These are phyloP conservation scores for Pseudomyrmex flavicornis DNA, from an alignment of 1,140 invertebrate genomes.

Conservation along the genomic window DNA sequence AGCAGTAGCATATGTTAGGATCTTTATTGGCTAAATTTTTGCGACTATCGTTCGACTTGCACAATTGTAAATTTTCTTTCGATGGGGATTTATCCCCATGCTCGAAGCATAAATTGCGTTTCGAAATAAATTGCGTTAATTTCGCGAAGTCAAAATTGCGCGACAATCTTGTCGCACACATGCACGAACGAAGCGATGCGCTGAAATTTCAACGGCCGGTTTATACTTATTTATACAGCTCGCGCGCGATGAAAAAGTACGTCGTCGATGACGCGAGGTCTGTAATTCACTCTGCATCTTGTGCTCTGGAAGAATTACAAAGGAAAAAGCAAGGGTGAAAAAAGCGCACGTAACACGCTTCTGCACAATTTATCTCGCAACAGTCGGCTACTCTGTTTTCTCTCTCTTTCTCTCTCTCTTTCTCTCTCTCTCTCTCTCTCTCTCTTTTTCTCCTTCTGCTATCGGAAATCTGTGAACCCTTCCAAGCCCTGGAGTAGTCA, in stretches of 20 bases:
- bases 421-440: neutral
- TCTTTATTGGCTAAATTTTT: neutral
- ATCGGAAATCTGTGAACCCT: neutral
- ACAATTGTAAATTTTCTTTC: slow-evolving; percentile 1
- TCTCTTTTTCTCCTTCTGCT: neutral
- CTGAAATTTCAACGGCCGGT: slow-evolving; percentile 43
- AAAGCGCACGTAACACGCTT: slow-evolving; percentile 9
- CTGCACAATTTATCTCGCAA: slow-evolving; percentile 18
- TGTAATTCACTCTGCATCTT: slow-evolving; percentile 27
- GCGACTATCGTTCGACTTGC: neutral
- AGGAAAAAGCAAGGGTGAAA: neutral
- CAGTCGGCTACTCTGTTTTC: neutral
- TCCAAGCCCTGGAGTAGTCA: slow-evolving; percentile 9
- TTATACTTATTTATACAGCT: slow-evolving; percentile 17
- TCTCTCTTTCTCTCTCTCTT: neutral
- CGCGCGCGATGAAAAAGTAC: slow-evolving; percentile 35
- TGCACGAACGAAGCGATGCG: neutral
- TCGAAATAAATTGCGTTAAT: neutral
- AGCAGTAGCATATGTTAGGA: too few relatives aligned
- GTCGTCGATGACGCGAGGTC: slow-evolving; percentile 7
- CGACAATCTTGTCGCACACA: too few relatives aligned
- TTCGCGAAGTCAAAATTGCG: too few relatives aligned
- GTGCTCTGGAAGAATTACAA: slow-evolving; percentile 9
- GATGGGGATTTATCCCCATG: slow-evolving; percentile 22
- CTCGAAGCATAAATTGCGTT: slow-evolving; percentile 10